Percentiles rank a stretch among this genome's conserved stretches.
Conservation (phyloP, 2,113 vertebrate genomes). For the Aepyceros melampus region DNA sequence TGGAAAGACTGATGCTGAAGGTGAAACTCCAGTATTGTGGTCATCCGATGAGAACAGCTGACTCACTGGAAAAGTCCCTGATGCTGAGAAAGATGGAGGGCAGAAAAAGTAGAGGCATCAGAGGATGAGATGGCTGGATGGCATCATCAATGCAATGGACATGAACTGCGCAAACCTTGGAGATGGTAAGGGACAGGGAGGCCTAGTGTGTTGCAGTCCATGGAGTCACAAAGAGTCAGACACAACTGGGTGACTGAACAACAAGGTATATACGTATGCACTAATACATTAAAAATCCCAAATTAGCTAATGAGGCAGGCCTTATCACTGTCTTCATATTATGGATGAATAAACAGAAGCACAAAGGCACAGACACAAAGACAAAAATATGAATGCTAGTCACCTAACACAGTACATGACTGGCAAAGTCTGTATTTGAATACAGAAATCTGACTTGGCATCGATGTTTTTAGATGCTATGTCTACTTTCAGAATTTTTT, state of each 20-base stretch:
- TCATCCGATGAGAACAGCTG: not conserved
- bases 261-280: not conserved
- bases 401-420: accelerated
- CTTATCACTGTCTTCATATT: not conserved
- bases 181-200: not conserved
- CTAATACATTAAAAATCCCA: not conserved
- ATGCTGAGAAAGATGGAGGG: not conserved
- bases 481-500: not conserved
- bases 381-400: accelerated
- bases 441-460: no score
- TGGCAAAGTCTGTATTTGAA: accelerated
- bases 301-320: not conserved
- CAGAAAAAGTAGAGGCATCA: not conserved
- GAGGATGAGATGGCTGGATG: not conserved
- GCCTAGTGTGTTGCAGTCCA: not conserved
- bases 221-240: not conserved
- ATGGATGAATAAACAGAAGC: not conserved
- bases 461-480: accelerated
- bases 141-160: not conserved
- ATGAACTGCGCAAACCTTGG: not conserved
- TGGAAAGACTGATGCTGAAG: not conserved
- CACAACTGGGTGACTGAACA: not conserved
- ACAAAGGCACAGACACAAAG: not conserved
- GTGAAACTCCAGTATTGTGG: not conserved
- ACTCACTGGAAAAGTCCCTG: not conserved